Conservation (phyloP, 2,888 invertebrate genomes). For the Ectropis crepuscularia region DNA sequence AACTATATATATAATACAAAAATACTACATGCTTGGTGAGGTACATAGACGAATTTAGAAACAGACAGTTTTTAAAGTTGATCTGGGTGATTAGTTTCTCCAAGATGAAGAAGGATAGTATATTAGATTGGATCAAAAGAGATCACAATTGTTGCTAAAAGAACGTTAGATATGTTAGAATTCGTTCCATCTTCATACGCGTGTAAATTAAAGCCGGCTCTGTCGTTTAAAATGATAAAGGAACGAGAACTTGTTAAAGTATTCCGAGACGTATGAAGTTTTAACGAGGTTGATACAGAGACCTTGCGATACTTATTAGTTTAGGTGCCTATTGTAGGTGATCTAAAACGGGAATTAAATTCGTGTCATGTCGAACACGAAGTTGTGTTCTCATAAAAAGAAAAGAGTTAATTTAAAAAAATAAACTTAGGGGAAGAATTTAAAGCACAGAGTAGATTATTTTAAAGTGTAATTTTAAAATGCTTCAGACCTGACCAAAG, state of each 20-base stretch:
- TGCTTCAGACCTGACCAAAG: too few relatives aligned
- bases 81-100: too few relatives aligned
- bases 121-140: not conserved
- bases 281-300: slow-evolving; percentile 62
- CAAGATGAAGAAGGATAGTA: too few relatives aligned
- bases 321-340: slow-evolving; percentile 41
- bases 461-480: too few relatives aligned
- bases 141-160: slow-evolving; percentile 1
- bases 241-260: slow-evolving; percentile 62
- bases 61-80: too few relatives aligned
- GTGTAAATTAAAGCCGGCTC: slow-evolving; percentile 55
- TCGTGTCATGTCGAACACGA: slow-evolving; percentile 17
- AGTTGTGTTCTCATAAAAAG: too few relatives aligned
- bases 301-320: slow-evolving; percentile 55
- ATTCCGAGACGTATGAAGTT: slow-evolving; percentile 65
- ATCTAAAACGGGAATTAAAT: slow-evolving; percentile 28
- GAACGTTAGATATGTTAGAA: slow-evolving; percentile 2
- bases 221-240: slow-evolving; percentile 59
- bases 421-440: too few relatives aligned
- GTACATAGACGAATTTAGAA: too few relatives aligned
- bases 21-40: too few relatives aligned
- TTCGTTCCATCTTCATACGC: slow-evolving; percentile 37
- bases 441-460: too few relatives aligned
- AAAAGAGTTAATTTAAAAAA: too few relatives aligned
- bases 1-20: too few relatives aligned